Base-by-base conservation (phyloP, 2,888 invertebrate genomes). In the Disparrhopalites patrizii region DNA sequence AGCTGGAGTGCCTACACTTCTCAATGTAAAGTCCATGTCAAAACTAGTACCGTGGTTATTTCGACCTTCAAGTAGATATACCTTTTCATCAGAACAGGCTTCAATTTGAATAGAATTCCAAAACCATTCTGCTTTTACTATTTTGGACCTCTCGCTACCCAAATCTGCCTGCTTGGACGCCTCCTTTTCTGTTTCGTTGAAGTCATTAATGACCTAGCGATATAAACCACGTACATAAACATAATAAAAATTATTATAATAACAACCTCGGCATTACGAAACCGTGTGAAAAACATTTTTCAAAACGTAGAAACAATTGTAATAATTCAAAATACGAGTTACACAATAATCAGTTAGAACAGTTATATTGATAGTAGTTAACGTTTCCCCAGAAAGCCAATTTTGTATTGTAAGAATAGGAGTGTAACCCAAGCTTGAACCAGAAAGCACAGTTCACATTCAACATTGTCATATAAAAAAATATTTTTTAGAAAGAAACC, bases 61-160 rank as follows among this genome's bases (percentile, higher is more conserved):
- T 20, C 63, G 27, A 13, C 90, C 89, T 80, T 90, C 89, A 77
- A 91, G 92, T 20, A 88, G 83, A 81, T 94, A 94, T 75, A 94
- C 89, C 78, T 87, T 87, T 80, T 96, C 97, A 77, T 91, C 90
- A 69, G 93, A 92, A 76, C 91, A 90, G 73, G 90, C 91, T 77
- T 94, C 93, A 83, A 96, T 93, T 81, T 96, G 96, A 69, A 97
- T 92, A 55, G 95, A 94, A 40, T 91, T 92, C 97, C 97, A 98
- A 81, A 97, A 97, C 97, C 97, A 97, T 82, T 96, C 93, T 5
- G 90, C 90, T 80, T 91, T 92, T 62, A 93, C 88, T 70, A 93
- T 83, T 78, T 88, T 87, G 30, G 89, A 87, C 13, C 64, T 68
- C 43, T 73, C 72, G 36, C 36, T 40, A 7, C 27, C n/a, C 54